phyloP scores from a whole-genome alignment of 2,888 invertebrate genomes.

The Napeogenes inachia region DNA sequence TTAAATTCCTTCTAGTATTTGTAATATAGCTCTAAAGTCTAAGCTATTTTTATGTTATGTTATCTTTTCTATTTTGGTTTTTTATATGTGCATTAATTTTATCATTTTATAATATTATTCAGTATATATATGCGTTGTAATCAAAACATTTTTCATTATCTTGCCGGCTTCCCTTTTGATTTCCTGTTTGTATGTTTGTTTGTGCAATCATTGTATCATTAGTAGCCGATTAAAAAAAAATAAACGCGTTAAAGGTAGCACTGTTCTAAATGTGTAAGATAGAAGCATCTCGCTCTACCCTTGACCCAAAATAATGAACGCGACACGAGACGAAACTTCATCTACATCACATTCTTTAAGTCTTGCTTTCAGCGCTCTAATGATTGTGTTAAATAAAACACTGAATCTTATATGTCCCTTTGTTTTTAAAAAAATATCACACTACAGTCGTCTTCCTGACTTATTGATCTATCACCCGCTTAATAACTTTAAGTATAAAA shows the following conservation, averaged over 20 bases:
- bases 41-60: too few species aligned
- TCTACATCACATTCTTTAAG: slow-evolving; percentile 3
- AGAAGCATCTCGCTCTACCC: slow-evolving; percentile 44
- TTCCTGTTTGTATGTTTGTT: neutral
- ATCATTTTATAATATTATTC: too few species aligned
- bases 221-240: slow-evolving; percentile 13
- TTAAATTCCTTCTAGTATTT: too few species aligned
- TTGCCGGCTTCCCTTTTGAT: neutral
- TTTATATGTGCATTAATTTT: too few species aligned
- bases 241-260: neutral
- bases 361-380: slow-evolving; percentile 28
- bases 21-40: too few species aligned
- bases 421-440: too few species aligned
- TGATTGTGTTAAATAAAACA: slow-evolving; percentile 7
- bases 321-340: neutral
- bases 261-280: slow-evolving; percentile 37
- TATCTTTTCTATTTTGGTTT: too few species aligned
- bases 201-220: neutral
- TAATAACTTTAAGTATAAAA: too few species aligned
- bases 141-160: neutral
- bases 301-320: slow-evolving; percentile 66
- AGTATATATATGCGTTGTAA: too few species aligned
- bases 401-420: too few species aligned
- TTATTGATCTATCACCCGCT: too few species aligned
- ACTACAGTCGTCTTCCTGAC: too few species aligned